phyloP scores from a whole-genome alignment of 2,888 invertebrate species.

The Sympetrum striolatum region DNA sequence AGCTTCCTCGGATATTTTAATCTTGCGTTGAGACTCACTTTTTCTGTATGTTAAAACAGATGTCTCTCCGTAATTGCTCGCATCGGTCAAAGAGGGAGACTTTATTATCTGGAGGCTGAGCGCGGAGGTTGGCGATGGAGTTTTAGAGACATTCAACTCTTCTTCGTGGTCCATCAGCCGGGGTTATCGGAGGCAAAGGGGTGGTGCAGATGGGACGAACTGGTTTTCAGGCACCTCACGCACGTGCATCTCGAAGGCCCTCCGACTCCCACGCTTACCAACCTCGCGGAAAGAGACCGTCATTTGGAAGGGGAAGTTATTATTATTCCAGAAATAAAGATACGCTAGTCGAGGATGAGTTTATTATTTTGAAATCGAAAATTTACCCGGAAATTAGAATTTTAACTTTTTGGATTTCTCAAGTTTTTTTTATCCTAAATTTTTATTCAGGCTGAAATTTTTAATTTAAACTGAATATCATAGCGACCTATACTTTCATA shows the following conservation, averaged over 20 bases:
- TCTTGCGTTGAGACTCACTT: too few species aligned
- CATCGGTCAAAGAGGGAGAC: too few species aligned
- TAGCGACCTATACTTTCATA: too few species aligned
- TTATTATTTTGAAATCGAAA: not conserved
- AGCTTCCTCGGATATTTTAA: too few species aligned
- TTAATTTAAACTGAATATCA: too few species aligned
- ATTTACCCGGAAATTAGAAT: not conserved
- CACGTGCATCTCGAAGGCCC: not conserved
- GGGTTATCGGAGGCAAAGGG: not conserved
- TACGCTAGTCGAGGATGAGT: not conserved
- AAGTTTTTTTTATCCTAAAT: too few species aligned
- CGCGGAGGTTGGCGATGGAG: not conserved
- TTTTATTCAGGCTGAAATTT: not conserved
- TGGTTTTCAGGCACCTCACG: not conserved
- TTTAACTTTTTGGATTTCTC: too few species aligned
- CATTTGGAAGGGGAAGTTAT: not conserved
- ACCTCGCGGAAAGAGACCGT: not conserved
- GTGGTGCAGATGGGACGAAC: not conserved
- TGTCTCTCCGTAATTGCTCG: too few species aligned
- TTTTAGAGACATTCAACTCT: not conserved
- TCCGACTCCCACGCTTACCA: conserved; percentile 16
- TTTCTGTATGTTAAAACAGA: too few species aligned
- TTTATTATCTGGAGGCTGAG: not conserved
- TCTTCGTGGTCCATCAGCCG: not conserved
- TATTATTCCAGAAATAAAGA: too few species aligned